A percentile compares a stretch with the other conserved stretches of the same genome.
phyloP scores from a whole-genome alignment of 2,888 invertebrate species.

The Pachydiplax longipennis region DNA sequence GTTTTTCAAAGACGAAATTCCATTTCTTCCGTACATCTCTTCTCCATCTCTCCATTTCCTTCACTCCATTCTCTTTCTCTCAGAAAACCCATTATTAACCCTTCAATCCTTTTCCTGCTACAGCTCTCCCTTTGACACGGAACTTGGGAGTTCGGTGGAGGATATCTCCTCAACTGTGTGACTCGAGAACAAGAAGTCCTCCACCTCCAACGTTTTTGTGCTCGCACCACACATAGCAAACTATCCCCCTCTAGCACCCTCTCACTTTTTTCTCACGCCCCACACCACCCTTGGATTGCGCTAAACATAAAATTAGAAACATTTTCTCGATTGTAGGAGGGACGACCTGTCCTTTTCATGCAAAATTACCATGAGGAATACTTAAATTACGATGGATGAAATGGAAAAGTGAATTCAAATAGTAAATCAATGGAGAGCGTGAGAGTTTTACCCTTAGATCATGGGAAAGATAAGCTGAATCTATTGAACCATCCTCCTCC shows the following conservation, averaged over 20 bases:
- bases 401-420: too few relatives aligned
- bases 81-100: slow-evolving; percentile 33
- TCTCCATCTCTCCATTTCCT: background rate
- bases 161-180: background rate
- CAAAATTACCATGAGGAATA: too few relatives aligned
- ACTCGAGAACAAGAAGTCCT: slow-evolving; percentile 18
- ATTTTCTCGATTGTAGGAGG: too few relatives aligned
- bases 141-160: slow-evolving; percentile 14
- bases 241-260: background rate
- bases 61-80: background rate
- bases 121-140: slow-evolving; percentile 6
- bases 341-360: too few relatives aligned
- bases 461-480: too few relatives aligned
- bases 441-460: too few relatives aligned
- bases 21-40: slow-evolving; percentile 21
- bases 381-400: too few relatives aligned
- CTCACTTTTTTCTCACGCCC: background rate
- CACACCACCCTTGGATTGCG: background rate
- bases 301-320: too few relatives aligned
- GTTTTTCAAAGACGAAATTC: slow-evolving; percentile 29
- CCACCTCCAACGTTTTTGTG: background rate
- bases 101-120: slow-evolving; percentile 27
- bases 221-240: background rate
- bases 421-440: too few relatives aligned
- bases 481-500: too few relatives aligned